These are phyloP conservation scores for Grantiella picta DNA, from an alignment of 2,113 vertebrate genomes.

Conservation along the genomic window DNA sequence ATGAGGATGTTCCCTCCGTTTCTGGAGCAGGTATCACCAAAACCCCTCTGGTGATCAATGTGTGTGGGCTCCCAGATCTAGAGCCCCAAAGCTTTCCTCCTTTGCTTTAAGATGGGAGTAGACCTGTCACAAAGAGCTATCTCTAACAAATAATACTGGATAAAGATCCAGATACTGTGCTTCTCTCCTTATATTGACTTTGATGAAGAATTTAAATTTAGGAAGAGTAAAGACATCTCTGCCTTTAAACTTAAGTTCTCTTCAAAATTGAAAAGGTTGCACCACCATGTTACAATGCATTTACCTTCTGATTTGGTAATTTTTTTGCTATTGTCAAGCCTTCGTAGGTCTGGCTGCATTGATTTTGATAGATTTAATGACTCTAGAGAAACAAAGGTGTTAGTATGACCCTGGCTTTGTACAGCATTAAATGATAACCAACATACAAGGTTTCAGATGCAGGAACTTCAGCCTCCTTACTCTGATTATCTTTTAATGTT, in stretches of 20 bases:
- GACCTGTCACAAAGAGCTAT: neutral
- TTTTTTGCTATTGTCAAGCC: neutral
- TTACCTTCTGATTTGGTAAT: neutral
- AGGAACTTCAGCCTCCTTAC: neutral
- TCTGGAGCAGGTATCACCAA: neutral
- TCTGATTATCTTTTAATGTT: neutral
- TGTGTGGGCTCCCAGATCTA: neutral
- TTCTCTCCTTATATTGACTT: neutral
- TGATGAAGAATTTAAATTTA: neutral
- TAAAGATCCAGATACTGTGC: neutral
- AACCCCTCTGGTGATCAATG: neutral
- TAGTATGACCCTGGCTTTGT: neutral
- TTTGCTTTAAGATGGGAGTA: neutral
- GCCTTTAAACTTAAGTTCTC: neutral
- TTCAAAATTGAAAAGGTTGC: neutral
- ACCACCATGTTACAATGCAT: neutral
- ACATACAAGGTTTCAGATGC: accelerated
- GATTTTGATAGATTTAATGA: neutral
- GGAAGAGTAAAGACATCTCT: neutral
- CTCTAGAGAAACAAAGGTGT: neutral
- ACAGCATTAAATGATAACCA: neutral
- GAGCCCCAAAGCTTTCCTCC: neutral
- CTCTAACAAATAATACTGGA: neutral
- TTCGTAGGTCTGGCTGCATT: neutral
- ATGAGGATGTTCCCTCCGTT: neutral